These are phyloP conservation scores for Diachrysia chrysitis DNA, from an alignment of 2,888 invertebrate species.

Conservation along the genomic window DNA sequence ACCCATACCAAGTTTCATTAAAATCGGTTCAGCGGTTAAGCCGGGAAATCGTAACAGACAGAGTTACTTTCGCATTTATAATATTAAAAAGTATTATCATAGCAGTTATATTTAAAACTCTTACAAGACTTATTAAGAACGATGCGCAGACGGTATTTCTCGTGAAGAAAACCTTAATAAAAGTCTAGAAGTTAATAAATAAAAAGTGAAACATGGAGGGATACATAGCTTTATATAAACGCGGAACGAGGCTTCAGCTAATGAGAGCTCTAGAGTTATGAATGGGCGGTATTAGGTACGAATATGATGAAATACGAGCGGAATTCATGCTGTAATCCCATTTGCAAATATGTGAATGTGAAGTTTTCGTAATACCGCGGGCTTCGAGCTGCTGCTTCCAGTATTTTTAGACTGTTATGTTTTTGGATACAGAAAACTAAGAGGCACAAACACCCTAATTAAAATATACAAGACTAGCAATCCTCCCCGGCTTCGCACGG, in stretches of 20 bases:
- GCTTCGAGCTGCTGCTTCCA: not conserved
- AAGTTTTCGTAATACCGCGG: not conserved
- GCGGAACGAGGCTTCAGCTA: conserved; percentile 24
- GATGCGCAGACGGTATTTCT: not conserved
- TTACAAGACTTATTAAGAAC: not conserved
- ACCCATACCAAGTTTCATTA: too few relatives aligned
- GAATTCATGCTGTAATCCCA: conserved; percentile 10
- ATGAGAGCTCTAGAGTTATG: conserved; percentile 42
- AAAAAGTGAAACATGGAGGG: conserved; percentile 12
- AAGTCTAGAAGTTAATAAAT: not conserved
- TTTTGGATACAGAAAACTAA: not conserved
- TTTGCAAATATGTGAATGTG: not conserved
- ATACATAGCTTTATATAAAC: conserved; percentile 9
- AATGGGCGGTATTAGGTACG: conserved; percentile 36
- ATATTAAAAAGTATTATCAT: too few relatives aligned
- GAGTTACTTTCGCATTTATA: too few relatives aligned
- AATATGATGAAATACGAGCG: conserved; percentile 45
- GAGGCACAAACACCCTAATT: not conserved
- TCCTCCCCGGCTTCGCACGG: too few relatives aligned
- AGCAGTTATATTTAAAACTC: not conserved
- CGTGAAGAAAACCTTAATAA: conserved; percentile 23
- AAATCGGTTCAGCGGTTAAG: too few relatives aligned
- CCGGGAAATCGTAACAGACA: too few relatives aligned
- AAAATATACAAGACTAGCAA: too few relatives aligned
- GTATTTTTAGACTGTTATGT: not conserved